Evolutionary conservation across 2,888 invertebrate genomes (phyloP).

Genomic region (Malthinus flaveolus): DNA sequence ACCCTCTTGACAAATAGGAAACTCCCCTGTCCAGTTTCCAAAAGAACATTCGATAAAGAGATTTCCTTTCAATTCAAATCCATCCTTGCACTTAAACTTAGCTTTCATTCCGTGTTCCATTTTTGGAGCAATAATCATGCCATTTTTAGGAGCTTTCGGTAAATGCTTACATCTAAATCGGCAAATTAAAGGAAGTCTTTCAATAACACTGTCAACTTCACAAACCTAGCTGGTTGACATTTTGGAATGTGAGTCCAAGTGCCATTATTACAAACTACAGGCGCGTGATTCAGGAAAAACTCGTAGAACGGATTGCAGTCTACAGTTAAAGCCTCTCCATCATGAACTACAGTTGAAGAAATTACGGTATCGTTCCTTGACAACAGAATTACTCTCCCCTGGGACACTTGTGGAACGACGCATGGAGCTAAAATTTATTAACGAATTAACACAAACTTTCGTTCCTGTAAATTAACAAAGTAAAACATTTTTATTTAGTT

Average conservation of each 20-base stretch:
- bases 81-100: constrained; percentile 90
- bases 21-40: constrained; percentile 92
- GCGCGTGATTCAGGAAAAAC: constrained; percentile 73
- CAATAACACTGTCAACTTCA: background rate
- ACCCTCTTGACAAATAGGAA: constrained; percentile 84
- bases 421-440: constrained; percentile 75
- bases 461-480: too few relatives aligned
- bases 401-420: constrained; percentile 85
- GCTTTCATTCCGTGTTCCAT: constrained; percentile 97
- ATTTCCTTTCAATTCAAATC: constrained; percentile 76
- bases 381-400: constrained; percentile 72
- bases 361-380: constrained; percentile 58
- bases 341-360: constrained; percentile 65
- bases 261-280: constrained; percentile 89
- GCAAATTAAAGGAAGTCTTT: background rate
- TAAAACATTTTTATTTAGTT: too few relatives aligned
- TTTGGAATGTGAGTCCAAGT: constrained; percentile 94
- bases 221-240: constrained; percentile 74
- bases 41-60: constrained; percentile 84
- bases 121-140: constrained; percentile 95
- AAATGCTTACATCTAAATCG: constrained; percentile 49
- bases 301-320: constrained; percentile 86
- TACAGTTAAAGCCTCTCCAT: constrained; percentile 73
- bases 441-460: background rate
- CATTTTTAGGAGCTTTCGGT: constrained; percentile 76